phyloP scores from a whole-genome alignment of 1,140 invertebrate genomes.

The Drosophila asahinai region DNA sequence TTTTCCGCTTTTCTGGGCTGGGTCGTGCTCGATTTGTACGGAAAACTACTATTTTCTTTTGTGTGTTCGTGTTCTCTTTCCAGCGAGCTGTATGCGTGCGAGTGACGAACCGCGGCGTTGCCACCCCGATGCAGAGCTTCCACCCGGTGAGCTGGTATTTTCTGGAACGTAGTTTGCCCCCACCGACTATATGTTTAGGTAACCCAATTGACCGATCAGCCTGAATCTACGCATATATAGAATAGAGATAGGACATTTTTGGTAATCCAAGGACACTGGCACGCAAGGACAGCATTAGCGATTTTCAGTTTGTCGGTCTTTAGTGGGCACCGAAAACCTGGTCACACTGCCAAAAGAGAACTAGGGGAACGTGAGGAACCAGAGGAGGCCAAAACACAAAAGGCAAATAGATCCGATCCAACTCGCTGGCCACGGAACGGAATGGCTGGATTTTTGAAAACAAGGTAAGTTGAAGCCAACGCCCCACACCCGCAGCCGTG shows the following conservation, averaged over 20 bases:
- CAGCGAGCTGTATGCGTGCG: slow-evolving; percentile 68
- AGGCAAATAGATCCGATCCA: slow-evolving; percentile 7
- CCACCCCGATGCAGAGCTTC: slow-evolving; percentile 24
- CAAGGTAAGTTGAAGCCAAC: slow-evolving; percentile 39
- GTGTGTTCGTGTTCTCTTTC: slow-evolving; percentile 61
- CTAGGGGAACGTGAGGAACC: slow-evolving; percentile 3
- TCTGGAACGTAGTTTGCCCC: neutral
- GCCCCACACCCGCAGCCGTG: neutral
- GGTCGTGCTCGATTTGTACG: slow-evolving; percentile 74
- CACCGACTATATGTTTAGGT: too few relatives aligned
- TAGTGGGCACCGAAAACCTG: neutral
- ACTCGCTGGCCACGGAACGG: slow-evolving; percentile 2
- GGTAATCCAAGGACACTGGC: neutral
- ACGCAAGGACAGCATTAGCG: neutral
- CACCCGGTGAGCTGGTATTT: slow-evolving; percentile 34
- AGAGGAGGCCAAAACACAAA: slow-evolving; percentile 13
- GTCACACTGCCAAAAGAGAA: slow-evolving; percentile 26
- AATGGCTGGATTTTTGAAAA: slow-evolving; percentile 69
- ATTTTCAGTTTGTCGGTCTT: neutral
- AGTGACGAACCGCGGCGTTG: slow-evolving; percentile 68
- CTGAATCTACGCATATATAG: neutral
- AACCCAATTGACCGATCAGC: neutral
- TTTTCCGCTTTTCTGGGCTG: slow-evolving; percentile 69
- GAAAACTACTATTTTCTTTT: slow-evolving; percentile 79
- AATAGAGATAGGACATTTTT: neutral